Evolutionary conservation across 2,113 vertebrate genomes (phyloP), one percentile per base, ranked within the genome.

Genomic region (Leiothrix lutea): DNA sequence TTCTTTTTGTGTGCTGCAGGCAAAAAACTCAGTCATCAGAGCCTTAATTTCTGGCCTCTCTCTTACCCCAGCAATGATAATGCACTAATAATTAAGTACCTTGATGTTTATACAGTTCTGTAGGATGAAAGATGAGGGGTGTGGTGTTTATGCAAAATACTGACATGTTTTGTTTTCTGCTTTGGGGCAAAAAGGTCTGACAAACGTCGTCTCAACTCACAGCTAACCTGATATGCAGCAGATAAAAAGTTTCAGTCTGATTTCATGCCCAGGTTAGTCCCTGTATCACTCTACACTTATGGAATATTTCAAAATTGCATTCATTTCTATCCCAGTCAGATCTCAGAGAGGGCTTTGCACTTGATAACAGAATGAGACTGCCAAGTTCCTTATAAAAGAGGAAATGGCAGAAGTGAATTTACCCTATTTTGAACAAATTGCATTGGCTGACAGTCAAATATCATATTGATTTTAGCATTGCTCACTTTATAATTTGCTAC

Each of bases 391-490:
- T 97, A 70, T 70, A 94, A 86, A 95, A 53, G 44, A 91, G 95
- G 93, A 96, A 97, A 93, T 77, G 28, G 67, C 47, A 89, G 45
- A 69, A 90, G 72, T 70, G 71, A 74, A 90, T 95, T 96, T 95
- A 94, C 92, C 90, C 31, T 72, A 79, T 93, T 96, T 93, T 95
- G 93, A 92, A 92, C 80, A 97, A 95, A 95, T 94, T 97, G 21
- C 79, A 86, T 95, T 95, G 94, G 93, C 90, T 94, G 88, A 66
- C 81, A 91, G 83, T 97, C 96, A 97, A 91, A 96, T 97, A 93
- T 95, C 69, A 81, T 94, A 97, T 95, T 94, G 93, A 96, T 96
- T 96, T 94, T 92, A 91, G 48, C 80, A 86, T 26, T 89, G 29
- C 61, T 92, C 53, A 80, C 45, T 95, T 95, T 84, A 86, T 88